phyloP scores from a whole-genome alignment of 1,140 invertebrate genomes.

The Pseudomyrmex sp. region DNA sequence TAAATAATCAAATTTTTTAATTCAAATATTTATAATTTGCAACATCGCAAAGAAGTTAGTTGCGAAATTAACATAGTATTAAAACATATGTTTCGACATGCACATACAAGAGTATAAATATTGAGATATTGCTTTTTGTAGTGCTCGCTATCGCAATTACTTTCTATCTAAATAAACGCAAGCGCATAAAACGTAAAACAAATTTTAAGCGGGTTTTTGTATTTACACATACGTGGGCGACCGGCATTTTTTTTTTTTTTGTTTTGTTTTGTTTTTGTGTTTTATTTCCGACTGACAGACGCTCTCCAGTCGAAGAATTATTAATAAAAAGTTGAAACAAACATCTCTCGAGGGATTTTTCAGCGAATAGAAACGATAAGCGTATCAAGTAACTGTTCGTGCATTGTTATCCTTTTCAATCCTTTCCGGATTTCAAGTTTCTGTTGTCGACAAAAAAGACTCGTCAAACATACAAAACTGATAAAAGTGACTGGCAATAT shows the following conservation, averaged over 20 bases:
- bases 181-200: no score
- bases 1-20: no score
- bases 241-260: slow-evolving; percentile 14
- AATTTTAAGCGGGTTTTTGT: slow-evolving; percentile 3
- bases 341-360: slow-evolving; percentile 48
- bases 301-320: no score
- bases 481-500: no score
- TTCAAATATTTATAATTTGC: background rate
- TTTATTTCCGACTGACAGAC: slow-evolving; percentile 39
- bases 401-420: slow-evolving; percentile 12
- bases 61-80: background rate
- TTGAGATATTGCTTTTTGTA: background rate
- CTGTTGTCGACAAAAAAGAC: slow-evolving; percentile 22
- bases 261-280: background rate
- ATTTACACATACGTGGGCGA: slow-evolving; percentile 8
- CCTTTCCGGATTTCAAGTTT: slow-evolving; percentile 30
- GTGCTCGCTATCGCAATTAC: no score
- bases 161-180: no score
- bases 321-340: slow-evolving; percentile 23
- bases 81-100: background rate
- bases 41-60: background rate
- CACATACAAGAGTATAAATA: background rate
- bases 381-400: slow-evolving; percentile 40
- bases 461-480: background rate
- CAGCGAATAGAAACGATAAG: slow-evolving; percentile 15